These are phyloP conservation scores for Tachysurus fulvidraco DNA, from an alignment of 2,113 vertebrate genomes.

Conservation along the genomic window DNA sequence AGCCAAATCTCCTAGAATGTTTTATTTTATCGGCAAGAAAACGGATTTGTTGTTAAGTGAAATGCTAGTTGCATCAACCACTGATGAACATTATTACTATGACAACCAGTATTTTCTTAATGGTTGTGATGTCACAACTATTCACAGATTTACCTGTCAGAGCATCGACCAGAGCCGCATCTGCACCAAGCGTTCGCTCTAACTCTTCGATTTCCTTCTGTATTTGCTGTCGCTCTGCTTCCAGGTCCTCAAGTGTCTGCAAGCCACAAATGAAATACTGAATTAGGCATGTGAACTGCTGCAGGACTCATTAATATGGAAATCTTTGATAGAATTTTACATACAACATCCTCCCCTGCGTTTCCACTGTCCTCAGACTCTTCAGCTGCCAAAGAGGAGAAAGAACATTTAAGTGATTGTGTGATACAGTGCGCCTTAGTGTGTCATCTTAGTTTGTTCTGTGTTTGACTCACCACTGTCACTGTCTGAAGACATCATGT, in stretches of 20 bases:
- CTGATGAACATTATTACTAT: too few relatives aligned
- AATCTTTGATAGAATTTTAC: background rate
- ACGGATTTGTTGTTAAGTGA: too few relatives aligned
- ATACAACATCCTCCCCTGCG: constrained; percentile 10
- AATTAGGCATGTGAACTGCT: background rate
- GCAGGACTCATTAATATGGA: background rate
- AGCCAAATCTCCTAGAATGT: too few relatives aligned
- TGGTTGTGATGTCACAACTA: background rate
- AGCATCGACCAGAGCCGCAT: background rate
- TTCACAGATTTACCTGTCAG: constrained; percentile 38
- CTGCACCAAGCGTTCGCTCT: constrained; percentile 71
- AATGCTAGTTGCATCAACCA: too few relatives aligned
- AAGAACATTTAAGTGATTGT: background rate
- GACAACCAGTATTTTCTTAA: background rate
- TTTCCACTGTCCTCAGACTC: constrained; percentile 50
- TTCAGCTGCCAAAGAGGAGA: constrained; percentile 34
- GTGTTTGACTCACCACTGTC: constrained; percentile 57
- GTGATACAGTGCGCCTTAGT: background rate
- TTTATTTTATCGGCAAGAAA: too few relatives aligned
- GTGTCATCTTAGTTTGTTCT: background rate
- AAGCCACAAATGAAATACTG: background rate
- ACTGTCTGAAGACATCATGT: constrained; percentile 42
- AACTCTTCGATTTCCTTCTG: constrained; percentile 76
- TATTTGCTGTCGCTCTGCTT: constrained; percentile 70
- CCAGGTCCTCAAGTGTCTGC: constrained; percentile 57